Evolutionary conservation across 2,113 vertebrate species (phyloP).

Genomic region (Aptenodytes forsteri): DNA sequence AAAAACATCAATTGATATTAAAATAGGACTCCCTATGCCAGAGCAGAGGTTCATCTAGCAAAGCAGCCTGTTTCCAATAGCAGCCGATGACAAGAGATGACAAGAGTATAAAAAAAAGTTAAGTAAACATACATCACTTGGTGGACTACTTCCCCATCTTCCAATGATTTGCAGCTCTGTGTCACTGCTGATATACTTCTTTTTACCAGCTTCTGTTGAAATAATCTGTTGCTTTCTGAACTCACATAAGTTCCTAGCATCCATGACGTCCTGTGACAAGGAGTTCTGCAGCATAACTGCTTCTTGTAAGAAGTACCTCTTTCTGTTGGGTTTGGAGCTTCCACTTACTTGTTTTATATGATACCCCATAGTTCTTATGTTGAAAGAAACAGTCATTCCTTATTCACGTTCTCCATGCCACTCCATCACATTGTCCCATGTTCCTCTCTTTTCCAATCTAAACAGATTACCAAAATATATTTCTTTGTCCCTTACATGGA

Average conservation of each 20-base stretch:
- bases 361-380: accelerated
- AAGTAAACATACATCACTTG: neutral
- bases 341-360: neutral
- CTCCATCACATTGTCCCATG: neutral
- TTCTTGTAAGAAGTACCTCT: neutral
- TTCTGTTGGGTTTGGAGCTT: neutral
- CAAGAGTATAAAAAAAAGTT: neutral
- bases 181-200: neutral
- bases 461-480: neutral
- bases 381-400: neutral
- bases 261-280: neutral
- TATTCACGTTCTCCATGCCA: neutral
- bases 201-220: neutral
- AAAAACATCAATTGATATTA: neutral
- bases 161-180: neutral
- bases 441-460: neutral
- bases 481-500: neutral
- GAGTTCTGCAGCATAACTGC: neutral
- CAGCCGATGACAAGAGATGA: neutral
- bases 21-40: neutral
- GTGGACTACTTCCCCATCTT: neutral
- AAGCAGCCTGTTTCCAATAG: neutral
- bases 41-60: neutral
- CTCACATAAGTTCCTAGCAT: neutral
- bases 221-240: neutral